Evolutionary conservation across 2,797 vertebrate genomes (phyloP), one percentile per base, ranked within the genome.

Genomic region (Notolabrus celidotus): DNA sequence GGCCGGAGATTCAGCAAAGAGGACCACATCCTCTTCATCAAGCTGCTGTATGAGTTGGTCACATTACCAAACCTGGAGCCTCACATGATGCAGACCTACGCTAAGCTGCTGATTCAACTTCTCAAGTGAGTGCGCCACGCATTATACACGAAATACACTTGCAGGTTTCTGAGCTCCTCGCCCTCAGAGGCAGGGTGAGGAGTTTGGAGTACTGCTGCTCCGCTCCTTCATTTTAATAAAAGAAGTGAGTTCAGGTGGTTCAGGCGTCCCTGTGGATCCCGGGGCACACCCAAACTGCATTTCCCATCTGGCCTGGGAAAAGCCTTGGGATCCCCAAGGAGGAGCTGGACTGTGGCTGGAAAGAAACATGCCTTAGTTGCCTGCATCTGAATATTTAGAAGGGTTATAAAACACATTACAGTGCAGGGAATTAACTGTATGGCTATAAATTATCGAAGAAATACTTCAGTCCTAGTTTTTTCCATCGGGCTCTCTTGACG

Each of bases 1-100:
- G 97, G 98, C 39, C 96, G 96, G 61, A 96, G 96, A 90, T 99
- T 99, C 92, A 96, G 95, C 81, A 98, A 97, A 88, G 96, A 98
- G 67, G 98, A 99, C 92, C 98, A 99, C 58, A 92, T 99, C 68
- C 94, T 98, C 82, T 99, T 99, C 79, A 94, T 99, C 88, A 97
- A 97, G 84, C 89, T 99, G 67, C 83, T 99, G 47, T 99, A 97
- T 1, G 96, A 99, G 92, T 92, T 99, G 92, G 96, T 98, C 81
- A 97, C 96, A 9, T 94, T 99, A 82, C 96, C 97, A 0, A 93
- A 95, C 83, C 92, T 99, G 92, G 97, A 99, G 92, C 96, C 98
- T 74, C 94, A 96, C 91, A 98, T 97, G 96, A 97, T 98, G 96
- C 97, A 98, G 87, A 95, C 93, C 78, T 98, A 97, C 87, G 96